Evolutionary conservation across 2,113 vertebrate genomes (phyloP).

Genomic region (Parus major): DNA sequence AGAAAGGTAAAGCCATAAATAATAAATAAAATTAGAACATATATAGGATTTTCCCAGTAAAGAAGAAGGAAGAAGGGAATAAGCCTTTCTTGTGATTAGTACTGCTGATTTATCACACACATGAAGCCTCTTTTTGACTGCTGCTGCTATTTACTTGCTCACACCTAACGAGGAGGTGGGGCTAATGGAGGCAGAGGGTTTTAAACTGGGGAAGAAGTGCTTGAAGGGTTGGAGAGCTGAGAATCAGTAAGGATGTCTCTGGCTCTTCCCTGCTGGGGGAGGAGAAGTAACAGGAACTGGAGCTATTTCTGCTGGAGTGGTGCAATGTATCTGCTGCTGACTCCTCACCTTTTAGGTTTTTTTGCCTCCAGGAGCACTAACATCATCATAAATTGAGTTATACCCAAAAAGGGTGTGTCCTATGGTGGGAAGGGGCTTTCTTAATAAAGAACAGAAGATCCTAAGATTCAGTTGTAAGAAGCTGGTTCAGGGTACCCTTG

Average conservation of each 20-base stretch:
- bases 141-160: not conserved
- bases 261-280: not conserved
- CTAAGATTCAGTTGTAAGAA: not conserved
- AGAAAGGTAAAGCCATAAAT: not conserved
- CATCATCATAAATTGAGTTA: too few relatives aligned
- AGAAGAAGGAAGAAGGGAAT: not conserved
- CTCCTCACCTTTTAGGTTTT: not conserved
- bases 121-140: not conserved
- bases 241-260: not conserved
- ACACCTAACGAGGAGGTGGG: not conserved
- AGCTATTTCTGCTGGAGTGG: not conserved
- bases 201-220: not conserved
- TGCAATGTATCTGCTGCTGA: rapidly evolving
- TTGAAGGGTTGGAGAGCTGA: not conserved
- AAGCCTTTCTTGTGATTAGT: not conserved
- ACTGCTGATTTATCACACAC: rapidly evolving
- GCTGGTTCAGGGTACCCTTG: not conserved
- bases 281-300: not conserved
- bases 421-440: not conserved
- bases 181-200: not conserved
- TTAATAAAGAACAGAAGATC: not conserved
- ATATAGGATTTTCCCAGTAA: rapidly evolving
- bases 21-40: not conserved
- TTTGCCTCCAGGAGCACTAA: too few relatives aligned
- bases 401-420: not conserved